Evolutionary conservation across 1,140 invertebrate genomes (phyloP).

Genomic region (Cepaea nemoralis): DNA sequence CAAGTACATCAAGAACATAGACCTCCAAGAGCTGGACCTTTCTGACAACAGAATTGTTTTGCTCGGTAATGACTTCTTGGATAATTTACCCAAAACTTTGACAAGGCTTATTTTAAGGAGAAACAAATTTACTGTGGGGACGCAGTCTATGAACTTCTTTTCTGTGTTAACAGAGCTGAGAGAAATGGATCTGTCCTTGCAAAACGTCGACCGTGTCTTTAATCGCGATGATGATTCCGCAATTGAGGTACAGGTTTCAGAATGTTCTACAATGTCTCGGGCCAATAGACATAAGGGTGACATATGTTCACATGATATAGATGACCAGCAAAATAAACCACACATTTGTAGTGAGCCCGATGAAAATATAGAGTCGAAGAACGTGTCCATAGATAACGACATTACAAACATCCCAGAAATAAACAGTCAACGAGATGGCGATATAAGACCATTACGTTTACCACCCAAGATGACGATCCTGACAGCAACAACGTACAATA

Average conservation of each 20-base stretch:
- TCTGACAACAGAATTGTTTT: neutral
- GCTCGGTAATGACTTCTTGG: constrained; percentile 1
- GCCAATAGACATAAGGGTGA: too few relatives aligned
- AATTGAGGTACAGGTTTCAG: too few relatives aligned
- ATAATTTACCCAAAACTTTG: neutral
- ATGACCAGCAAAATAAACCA: neutral
- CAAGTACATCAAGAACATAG: neutral
- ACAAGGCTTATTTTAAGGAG: neutral
- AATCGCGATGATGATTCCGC: too few relatives aligned
- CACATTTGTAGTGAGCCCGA: neutral
- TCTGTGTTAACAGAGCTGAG: neutral
- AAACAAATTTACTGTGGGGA: neutral
- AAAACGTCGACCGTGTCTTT: neutral
- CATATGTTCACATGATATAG: neutral
- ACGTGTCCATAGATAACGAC: too few relatives aligned
- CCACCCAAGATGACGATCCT: neutral
- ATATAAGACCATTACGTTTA: neutral
- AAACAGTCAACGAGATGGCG: too few relatives aligned
- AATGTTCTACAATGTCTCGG: too few relatives aligned
- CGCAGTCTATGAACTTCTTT: neutral
- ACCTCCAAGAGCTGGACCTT: neutral
- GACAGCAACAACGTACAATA: neutral
- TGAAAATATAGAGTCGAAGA: too few relatives aligned
- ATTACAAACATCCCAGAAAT: too few relatives aligned
- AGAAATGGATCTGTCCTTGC: neutral